Percentiles rank a stretch among this genome's conserved stretches.
Evolutionary conservation across 2,113 vertebrate species (phyloP).

Genomic region (Acanthisitta chloris): DNA sequence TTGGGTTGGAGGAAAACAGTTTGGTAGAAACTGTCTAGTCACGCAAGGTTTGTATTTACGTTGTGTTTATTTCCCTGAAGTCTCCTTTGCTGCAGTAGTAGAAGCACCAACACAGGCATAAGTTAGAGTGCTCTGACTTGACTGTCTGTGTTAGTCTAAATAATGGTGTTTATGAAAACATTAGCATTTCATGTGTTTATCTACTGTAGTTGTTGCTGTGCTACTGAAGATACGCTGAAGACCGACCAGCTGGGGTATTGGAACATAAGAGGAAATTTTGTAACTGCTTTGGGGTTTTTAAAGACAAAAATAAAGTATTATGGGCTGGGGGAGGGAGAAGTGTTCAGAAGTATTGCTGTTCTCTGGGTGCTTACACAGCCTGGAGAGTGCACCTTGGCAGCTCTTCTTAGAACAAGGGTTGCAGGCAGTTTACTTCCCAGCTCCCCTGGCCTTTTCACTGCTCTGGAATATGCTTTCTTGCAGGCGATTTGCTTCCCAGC

Average conservation of each 20-base stretch:
- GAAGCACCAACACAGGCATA: background rate
- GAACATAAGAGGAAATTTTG: background rate
- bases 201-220: background rate
- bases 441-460: no score
- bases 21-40: background rate
- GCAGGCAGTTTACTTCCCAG: background rate
- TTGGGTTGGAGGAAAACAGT: background rate
- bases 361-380: background rate
- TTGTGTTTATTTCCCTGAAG: background rate
- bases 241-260: background rate
- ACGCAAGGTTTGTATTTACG: background rate
- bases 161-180: background rate
- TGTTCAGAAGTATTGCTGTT: background rate
- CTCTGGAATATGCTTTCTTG: no score
- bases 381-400: background rate
- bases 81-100: background rate
- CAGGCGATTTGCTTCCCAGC: background rate
- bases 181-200: background rate
- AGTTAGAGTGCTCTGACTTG: background rate
- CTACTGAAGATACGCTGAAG: background rate
- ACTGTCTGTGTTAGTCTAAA: background rate
- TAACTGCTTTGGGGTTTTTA: background rate
- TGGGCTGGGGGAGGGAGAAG: background rate
- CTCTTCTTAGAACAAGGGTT: background rate
- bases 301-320: background rate